A percentile compares a stretch with the other conserved stretches of the same genome.
These are phyloP conservation scores for Noctua pronuba DNA, from an alignment of 2,888 invertebrate species.

Conservation along the genomic window DNA sequence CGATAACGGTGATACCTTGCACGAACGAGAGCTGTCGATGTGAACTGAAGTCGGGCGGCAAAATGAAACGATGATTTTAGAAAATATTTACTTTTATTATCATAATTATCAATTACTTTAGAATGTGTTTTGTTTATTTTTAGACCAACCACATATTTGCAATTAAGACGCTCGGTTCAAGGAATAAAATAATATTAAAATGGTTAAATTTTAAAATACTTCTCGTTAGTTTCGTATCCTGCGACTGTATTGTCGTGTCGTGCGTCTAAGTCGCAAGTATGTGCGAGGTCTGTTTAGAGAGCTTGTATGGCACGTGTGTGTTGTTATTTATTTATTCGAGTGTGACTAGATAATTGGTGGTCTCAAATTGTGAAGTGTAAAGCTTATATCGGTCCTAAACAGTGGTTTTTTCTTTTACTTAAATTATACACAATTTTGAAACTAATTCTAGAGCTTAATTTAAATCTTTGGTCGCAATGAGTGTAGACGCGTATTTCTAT, in stretches of 20 bases:
- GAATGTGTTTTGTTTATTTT: constrained; percentile 68
- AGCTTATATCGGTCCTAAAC: constrained; percentile 61
- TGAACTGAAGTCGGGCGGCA: constrained; percentile 59
- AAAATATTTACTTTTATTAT: constrained; percentile 78
- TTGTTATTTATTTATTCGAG: constrained; percentile 66
- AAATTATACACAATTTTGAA: constrained; percentile 67
- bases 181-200: constrained; percentile 32
- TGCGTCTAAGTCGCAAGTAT: constrained; percentile 42
- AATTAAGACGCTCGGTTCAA: constrained; percentile 20
- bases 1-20: constrained; percentile 70
- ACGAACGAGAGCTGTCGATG: constrained; percentile 69
- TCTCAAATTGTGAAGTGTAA: constrained; percentile 72
- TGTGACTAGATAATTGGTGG: constrained; percentile 84
- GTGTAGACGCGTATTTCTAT: constrained; percentile 77
- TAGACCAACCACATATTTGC: constrained; percentile 51
- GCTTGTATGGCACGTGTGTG: constrained; percentile 84
- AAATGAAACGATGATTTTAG: constrained; percentile 74
- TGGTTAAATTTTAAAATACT: constrained; percentile 19
- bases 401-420: constrained; percentile 70
- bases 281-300: constrained; percentile 71
- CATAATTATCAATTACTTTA: constrained; percentile 70
- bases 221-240: constrained; percentile 15
- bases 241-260: constrained; percentile 22
- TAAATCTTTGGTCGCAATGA: constrained; percentile 88
- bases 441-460: constrained; percentile 79